These are phyloP conservation scores for Drosophila sulfurigaster DNA, from an alignment of 1,140 invertebrate genomes.

Conservation along the genomic window DNA sequence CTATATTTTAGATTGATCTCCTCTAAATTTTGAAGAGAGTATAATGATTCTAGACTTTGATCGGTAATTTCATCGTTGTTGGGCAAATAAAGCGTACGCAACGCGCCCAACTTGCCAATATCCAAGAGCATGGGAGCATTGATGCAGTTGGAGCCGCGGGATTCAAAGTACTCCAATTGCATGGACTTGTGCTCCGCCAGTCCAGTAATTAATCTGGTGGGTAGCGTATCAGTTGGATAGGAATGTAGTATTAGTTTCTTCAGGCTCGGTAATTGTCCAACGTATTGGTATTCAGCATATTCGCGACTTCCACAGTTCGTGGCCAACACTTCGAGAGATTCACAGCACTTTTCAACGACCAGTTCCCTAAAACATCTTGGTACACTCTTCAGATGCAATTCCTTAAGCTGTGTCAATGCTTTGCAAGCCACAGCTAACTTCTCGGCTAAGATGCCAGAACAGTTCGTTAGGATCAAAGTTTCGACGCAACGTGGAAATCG, in stretches of 20 bases:
- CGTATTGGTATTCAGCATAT: constrained; percentile 9
- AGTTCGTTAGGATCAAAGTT: constrained; percentile 22
- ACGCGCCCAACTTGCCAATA: constrained; percentile 22
- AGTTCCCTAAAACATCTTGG: background rate
- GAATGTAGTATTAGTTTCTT: constrained; percentile 23
- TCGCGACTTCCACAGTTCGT: background rate
- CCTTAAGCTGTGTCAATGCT: constrained; percentile 29
- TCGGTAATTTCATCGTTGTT: background rate
- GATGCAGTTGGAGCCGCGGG: background rate
- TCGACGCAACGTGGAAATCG: constrained; percentile 39
- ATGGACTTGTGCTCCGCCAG: constrained; percentile 18
- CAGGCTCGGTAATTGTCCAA: constrained; percentile 54
- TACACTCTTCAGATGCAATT: constrained; percentile 24
- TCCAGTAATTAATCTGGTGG: background rate
- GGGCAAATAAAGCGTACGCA: constrained; percentile 25
- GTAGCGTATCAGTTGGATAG: background rate
- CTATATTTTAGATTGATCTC: constrained; percentile 27
- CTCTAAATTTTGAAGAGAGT: constrained; percentile 27
- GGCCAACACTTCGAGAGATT: constrained; percentile 29
- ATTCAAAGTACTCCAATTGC: constrained; percentile 32
- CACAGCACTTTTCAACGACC: background rate
- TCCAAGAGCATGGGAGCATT: background rate
- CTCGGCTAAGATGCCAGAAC: background rate
- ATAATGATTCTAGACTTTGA: constrained; percentile 2
- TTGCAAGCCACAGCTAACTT: background rate